Conservation (phyloP, 1,140 invertebrate genomes). For the Zelostemma sp. region DNA sequence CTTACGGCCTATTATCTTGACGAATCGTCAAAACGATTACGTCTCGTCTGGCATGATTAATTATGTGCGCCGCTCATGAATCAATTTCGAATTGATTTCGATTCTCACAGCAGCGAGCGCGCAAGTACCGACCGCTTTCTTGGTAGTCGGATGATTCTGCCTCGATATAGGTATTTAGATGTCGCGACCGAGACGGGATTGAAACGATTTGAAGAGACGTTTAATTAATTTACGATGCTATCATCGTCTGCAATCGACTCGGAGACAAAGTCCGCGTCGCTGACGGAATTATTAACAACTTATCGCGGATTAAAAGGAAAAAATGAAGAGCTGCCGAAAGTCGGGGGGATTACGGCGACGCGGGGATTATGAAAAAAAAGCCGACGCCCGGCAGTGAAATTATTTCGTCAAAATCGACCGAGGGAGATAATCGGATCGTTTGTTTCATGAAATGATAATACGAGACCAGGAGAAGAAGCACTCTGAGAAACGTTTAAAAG, state of each 20-base stretch:
- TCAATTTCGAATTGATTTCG: constrained; percentile 10
- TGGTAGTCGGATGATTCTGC: constrained; percentile 26
- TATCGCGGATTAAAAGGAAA: not conserved
- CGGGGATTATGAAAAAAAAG: too few relatives aligned
- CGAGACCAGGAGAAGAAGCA: too few relatives aligned
- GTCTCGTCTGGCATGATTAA: not conserved
- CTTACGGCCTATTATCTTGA: too few relatives aligned
- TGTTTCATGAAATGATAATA: too few relatives aligned
- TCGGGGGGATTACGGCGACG: not conserved
- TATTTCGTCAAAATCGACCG: too few relatives aligned
- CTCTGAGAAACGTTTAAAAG: too few relatives aligned
- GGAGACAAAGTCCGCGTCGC: constrained; percentile 19
- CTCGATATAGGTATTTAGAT: constrained; percentile 47
- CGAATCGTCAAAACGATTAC: too few relatives aligned
- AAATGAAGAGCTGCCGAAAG: not conserved
- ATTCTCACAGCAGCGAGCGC: constrained; percentile 6
- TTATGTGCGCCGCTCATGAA: not conserved
- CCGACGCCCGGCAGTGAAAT: too few relatives aligned
- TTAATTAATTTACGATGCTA: constrained; percentile 49
- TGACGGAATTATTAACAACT: constrained; percentile 32
- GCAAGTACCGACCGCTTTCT: constrained; percentile 18
- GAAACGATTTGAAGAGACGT: constrained; percentile 41
- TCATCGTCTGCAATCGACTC: constrained; percentile 32
- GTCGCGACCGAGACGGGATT: constrained; percentile 35
- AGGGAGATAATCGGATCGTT: too few relatives aligned